These are phyloP conservation scores for Melanargia galathea DNA, from an alignment of 2,888 invertebrate genomes.

Conservation along the genomic window DNA sequence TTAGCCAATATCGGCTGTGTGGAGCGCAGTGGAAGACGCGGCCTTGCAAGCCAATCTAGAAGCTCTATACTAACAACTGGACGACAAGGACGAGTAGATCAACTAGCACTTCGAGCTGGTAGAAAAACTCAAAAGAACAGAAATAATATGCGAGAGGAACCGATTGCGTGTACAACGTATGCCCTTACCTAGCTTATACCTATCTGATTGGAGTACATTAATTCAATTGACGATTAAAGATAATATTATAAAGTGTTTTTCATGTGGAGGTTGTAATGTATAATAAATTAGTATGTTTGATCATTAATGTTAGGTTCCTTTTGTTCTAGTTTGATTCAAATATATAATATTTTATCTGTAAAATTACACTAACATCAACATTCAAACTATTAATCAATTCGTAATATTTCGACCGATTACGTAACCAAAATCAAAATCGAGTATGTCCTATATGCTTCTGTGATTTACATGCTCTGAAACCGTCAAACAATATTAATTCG, in stretches of 20 bases:
- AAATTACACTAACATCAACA: background rate
- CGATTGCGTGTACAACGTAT: slow-evolving; percentile 87
- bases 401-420: slow-evolving; percentile 1
- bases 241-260: slow-evolving; percentile 27
- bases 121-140: slow-evolving; percentile 97
- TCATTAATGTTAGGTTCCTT: slow-evolving; percentile 11
- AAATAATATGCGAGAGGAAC: slow-evolving; percentile 97
- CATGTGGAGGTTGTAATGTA: slow-evolving; percentile 4
- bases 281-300: slow-evolving; percentile 2
- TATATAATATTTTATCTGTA: background rate
- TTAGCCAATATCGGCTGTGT: slow-evolving; percentile 84
- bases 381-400: slow-evolving; percentile 5
- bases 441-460: slow-evolving; percentile 10
- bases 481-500: slow-evolving; percentile 19
- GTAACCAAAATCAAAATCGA: slow-evolving; percentile 2
- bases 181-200: slow-evolving; percentile 16
- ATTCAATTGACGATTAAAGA: slow-evolving; percentile 30
- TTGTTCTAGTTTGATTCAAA: background rate
- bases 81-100: slow-evolving; percentile 93
- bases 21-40: slow-evolving; percentile 75
- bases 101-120: slow-evolving; percentile 96
- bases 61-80: slow-evolving; percentile 96
- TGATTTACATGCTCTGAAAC: slow-evolving; percentile 21
- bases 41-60: slow-evolving; percentile 94
- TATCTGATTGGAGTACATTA: slow-evolving; percentile 22